These are phyloP conservation scores for Erethizon dorsatum DNA, from an alignment of 2,797 vertebrate species.

Conservation along the genomic window DNA sequence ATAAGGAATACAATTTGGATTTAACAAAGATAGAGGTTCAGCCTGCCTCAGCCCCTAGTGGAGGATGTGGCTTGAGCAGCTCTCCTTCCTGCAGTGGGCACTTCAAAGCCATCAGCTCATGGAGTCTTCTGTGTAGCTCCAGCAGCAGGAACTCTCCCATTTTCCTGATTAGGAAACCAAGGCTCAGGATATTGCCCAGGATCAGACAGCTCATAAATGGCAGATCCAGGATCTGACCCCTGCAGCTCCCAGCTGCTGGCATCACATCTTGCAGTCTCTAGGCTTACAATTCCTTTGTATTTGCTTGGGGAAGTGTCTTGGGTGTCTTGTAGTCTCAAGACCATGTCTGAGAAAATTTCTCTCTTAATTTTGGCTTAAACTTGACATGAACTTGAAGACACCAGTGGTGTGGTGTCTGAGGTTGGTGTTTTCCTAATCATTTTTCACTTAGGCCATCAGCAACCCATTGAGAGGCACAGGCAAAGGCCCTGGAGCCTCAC, in stretches of 20 bases:
- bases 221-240: neutral
- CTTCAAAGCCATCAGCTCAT: neutral
- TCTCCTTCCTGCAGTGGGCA: neutral
- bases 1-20: neutral
- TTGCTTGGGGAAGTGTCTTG: neutral
- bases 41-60: neutral
- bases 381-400: neutral
- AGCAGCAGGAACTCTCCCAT: neutral
- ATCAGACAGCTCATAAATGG: neutral
- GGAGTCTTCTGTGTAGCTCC: fast-evolving
- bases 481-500: neutral
- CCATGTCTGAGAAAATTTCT: neutral
- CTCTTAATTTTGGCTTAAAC: neutral
- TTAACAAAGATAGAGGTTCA: neutral
- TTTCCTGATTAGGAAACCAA: neutral
- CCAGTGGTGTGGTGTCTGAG: neutral
- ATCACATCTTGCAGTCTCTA: fast-evolving
- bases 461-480: neutral
- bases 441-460: neutral
- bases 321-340: neutral
- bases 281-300: neutral
- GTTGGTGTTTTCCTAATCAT: neutral
- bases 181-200: neutral
- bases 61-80: neutral
- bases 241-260: neutral